Conservation (phyloP, 2,888 invertebrate species). For the Archaeoteleia sp. region DNA sequence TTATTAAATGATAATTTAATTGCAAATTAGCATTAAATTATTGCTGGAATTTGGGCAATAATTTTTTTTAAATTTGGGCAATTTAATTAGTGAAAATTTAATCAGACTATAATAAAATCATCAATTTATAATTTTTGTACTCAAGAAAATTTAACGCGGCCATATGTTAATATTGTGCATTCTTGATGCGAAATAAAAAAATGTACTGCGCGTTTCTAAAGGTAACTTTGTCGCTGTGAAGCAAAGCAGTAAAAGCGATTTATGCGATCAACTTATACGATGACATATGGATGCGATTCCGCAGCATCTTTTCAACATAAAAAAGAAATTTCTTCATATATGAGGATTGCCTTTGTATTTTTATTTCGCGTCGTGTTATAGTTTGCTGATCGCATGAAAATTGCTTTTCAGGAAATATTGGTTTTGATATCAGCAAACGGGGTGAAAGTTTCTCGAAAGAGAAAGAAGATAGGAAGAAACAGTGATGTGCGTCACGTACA, state of each 20-base stretch:
- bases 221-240: slow-evolving; percentile 3
- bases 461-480: no score
- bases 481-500: no score
- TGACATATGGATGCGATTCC: slow-evolving; percentile 19
- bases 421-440: slow-evolving; percentile 18
- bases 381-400: slow-evolving; percentile 21
- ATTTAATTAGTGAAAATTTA: no score
- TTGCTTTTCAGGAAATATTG: slow-evolving; percentile 32
- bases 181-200: slow-evolving; percentile 5
- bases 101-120: no score
- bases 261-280: slow-evolving; percentile 24
- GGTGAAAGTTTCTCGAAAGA: slow-evolving; percentile 10
- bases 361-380: slow-evolving; percentile 30
- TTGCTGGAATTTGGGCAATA: no score
- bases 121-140: background rate
- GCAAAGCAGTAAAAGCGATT: slow-evolving; percentile 18
- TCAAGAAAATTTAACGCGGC: background rate
- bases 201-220: background rate
- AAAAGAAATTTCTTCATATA: slow-evolving; percentile 28
- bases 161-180: no score
- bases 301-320: slow-evolving; percentile 28
- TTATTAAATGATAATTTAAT: no score
- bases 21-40: no score
- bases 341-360: slow-evolving; percentile 23
- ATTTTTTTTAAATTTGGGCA: no score